A percentile compares a stretch with the other conserved stretches of the same genome.
phyloP scores from a whole-genome alignment of 2,888 invertebrate species.

The Homarus gammarus region DNA sequence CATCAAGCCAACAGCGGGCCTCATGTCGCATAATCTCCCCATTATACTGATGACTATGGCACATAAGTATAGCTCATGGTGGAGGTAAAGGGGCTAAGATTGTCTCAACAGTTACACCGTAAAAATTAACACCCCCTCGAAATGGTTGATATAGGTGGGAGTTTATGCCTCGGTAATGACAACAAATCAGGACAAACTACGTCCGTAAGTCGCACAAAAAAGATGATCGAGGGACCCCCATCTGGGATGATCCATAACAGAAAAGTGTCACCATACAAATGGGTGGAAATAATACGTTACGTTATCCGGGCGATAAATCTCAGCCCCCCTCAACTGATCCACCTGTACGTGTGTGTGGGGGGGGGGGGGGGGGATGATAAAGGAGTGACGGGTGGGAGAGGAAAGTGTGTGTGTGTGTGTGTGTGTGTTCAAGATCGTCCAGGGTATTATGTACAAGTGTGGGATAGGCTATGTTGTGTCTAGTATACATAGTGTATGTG shows the following conservation, averaged over 20 bases:
- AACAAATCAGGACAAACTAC: conserved; percentile 7
- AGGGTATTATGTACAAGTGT: too few species aligned
- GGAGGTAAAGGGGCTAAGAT: not conserved
- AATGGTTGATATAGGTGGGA: conserved; percentile 29
- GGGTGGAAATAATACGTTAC: not conserved
- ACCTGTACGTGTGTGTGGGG: conserved; percentile 14
- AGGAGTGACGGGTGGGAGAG: not conserved
- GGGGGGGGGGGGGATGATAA: not conserved
- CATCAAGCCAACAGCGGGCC: not conserved
- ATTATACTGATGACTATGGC: conserved; percentile 15
- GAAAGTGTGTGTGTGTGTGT: not conserved
- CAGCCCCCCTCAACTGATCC: not conserved
- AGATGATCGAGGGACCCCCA: too few species aligned
- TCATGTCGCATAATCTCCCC: conserved; percentile 1
- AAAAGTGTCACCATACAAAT: not conserved
- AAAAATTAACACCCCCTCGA: not conserved
- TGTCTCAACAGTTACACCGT: conserved; percentile 13
- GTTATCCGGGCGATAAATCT: too few species aligned
- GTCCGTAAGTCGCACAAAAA: too few species aligned
- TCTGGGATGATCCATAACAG: too few species aligned
- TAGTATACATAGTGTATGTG: too few species aligned
- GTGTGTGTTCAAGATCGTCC: not conserved
- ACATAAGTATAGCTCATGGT: conserved; percentile 24
- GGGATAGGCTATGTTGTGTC: too few species aligned
- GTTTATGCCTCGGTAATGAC: conserved; percentile 32